Base-by-base conservation (phyloP, 2,797 vertebrate species). In the Ptychobarbus kaznakovi region DNA sequence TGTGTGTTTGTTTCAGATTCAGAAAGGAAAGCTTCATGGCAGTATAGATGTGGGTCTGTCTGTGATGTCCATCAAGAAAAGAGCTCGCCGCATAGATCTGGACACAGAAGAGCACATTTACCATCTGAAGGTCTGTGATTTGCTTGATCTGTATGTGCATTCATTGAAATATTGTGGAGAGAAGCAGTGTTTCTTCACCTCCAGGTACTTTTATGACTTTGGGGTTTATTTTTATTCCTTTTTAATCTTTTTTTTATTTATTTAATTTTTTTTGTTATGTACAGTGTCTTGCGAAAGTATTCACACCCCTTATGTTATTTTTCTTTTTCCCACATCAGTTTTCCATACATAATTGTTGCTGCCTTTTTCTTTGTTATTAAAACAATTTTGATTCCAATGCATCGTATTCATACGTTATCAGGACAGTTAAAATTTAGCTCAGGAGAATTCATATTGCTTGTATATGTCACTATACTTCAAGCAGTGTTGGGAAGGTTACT, bases 51-150 rank as follows among this genome's bases (percentile, higher is more conserved):
- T 99, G 0, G 98, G 98, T 72, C 96, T 99, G 70, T 99, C 98
- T 0, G 98, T 99, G 90, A 99, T 99, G 98, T 99, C 98, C 65
- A 97, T 99, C 81, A 99, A 99, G 94, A 99, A 99, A 95, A 97
- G 96, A 91, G 97, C 97, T 86, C 96, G 97, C 12, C 96, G 98
- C 79, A 99, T 99, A 90, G 98, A 99, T 91, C 95, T 99, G 86
- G 98, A 99, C 93, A 99, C 98, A 0, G 98, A 99, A 91, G 98
- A 99, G 89, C 98, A 99, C 69, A 99, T 99, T 90, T 99, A 99
- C 93, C 98, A 99, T 92, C 94, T 99, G 88, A 99, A 99, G 97
- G 98, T 99, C 91, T 91, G 32, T 61, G 6, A n/a, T 58, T n/a
- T 25, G 2, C 42, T 78, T 28, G n/a, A 4, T 35, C 13, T 58